Base-by-base conservation (phyloP, 2,113 vertebrate genomes). In the Gadus chalcogrammus region DNA sequence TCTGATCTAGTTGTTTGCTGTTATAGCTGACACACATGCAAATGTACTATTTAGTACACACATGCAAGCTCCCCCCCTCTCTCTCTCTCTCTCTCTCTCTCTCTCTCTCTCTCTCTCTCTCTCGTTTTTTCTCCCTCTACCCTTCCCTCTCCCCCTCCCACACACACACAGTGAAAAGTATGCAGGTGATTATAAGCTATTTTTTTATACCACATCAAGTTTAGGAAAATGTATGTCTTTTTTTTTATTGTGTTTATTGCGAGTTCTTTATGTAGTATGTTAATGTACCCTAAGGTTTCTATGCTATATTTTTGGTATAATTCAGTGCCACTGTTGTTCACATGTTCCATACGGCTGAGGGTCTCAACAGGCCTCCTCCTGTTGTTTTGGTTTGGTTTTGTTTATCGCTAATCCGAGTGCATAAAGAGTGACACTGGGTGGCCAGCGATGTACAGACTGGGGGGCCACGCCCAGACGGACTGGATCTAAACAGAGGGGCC, bases 181-280 rank as follows among this genome's bases (percentile, higher is more conserved):
- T 79, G 75, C 90, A 91, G 84, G 86, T 89, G 88, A 88, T 65
- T 77, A 88, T 88, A 88, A 85, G 86, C 88, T 89, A 90, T 89
- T 82, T 11, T 31, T 83, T 80, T 74, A 68, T 73, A 71, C 73
- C 71, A 80, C 78, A 80, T 59, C 69, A 65, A 84, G 79, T 82
- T 48, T 48, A 48, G 81, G 76, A 59, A 88, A 81, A 80, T 85
- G 68, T 62, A 70, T 78, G 68, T 79, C 66, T 65, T 1, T 81
- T 73, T 35, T 81, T 76, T 81, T 56, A 70, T 72, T 84, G 67
- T 68, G 74, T 82, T 81, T 84, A 77, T 67, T 79, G 75, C 74
- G 77, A 77, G 70, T 55, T 79, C 64, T 74, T 80, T 24, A 65
- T 74, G 73, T 42, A 72, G 72, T 68, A 80, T 76, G 79, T 59